Percentiles rank a stretch among this genome's conserved stretches.
phyloP scores from a whole-genome alignment of 2,888 invertebrate species.

The Kuschelorhynchus macadamiae region DNA sequence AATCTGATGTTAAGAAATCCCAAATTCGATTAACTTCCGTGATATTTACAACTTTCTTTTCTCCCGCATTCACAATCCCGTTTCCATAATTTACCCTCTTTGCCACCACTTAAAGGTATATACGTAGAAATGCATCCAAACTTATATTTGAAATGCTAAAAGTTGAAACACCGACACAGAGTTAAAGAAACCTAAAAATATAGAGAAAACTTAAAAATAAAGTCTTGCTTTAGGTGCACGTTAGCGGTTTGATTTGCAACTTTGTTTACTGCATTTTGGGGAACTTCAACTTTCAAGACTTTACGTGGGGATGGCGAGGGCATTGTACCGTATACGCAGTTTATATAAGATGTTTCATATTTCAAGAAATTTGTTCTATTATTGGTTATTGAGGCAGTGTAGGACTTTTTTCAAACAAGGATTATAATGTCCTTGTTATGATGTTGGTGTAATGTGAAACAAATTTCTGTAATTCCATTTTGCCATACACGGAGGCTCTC shows the following conservation, averaged over 20 bases:
- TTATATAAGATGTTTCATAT: no score
- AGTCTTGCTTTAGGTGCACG: background rate
- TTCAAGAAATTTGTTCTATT: constrained; percentile 1
- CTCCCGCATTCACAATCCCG: background rate
- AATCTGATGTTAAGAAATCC: no score
- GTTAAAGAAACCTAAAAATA: background rate
- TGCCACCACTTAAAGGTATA: background rate
- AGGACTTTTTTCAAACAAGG: no score
- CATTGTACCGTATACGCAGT: background rate
- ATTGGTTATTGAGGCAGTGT: background rate
- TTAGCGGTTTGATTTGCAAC: constrained; percentile 10
- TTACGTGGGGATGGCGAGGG: background rate
- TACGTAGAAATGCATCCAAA: background rate
- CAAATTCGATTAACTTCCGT: background rate
- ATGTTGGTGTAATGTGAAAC: no score
- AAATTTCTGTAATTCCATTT: no score
- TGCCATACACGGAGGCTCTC: no score
- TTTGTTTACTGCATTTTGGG: constrained; percentile 9
- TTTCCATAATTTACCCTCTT: constrained; percentile 3
- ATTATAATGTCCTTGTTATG: no score
- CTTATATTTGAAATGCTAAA: background rate
- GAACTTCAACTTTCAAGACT: background rate
- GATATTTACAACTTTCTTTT: background rate
- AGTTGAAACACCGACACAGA: background rate
- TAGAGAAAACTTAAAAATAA: constrained; percentile 13